Evolutionary conservation across 2,797 vertebrate genomes (phyloP).

Genomic region (Sus cebifrons): DNA sequence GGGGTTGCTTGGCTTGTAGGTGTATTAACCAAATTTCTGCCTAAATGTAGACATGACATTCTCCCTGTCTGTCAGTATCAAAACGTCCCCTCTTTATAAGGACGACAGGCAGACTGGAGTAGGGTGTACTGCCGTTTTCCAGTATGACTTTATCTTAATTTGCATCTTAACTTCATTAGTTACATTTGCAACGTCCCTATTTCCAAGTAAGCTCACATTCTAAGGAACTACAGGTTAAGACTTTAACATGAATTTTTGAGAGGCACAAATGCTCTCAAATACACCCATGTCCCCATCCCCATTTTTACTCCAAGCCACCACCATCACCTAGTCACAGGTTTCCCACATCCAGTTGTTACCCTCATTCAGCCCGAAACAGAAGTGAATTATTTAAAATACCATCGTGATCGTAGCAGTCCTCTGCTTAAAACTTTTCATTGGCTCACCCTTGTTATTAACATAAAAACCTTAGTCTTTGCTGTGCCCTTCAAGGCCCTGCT

Average conservation of each 20-base stretch:
- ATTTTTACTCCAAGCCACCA: background rate
- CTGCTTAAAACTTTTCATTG: background rate
- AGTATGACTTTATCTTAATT: background rate
- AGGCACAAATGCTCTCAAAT: background rate
- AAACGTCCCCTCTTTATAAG: background rate
- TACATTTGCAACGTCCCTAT: background rate
- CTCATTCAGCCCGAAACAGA: background rate
- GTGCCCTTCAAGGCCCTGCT: background rate
- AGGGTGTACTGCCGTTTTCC: background rate
- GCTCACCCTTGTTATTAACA: background rate
- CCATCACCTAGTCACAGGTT: background rate
- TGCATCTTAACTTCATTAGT: background rate
- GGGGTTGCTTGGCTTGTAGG: background rate
- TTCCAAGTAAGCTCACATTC: background rate
- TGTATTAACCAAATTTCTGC: background rate
- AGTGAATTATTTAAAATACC: constrained; percentile 25
- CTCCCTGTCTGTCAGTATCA: background rate
- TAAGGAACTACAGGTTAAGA: background rate
- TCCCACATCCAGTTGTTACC: background rate
- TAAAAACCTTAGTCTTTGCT: background rate
- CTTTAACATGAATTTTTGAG: background rate
- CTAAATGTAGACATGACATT: background rate
- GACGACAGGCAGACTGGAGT: background rate
- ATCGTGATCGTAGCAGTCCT: background rate
- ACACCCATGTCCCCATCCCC: background rate